Evolutionary conservation across 2,113 vertebrate species (phyloP), one percentile per base, ranked within the genome.

Genomic region (Uropsilus gracilis): DNA sequence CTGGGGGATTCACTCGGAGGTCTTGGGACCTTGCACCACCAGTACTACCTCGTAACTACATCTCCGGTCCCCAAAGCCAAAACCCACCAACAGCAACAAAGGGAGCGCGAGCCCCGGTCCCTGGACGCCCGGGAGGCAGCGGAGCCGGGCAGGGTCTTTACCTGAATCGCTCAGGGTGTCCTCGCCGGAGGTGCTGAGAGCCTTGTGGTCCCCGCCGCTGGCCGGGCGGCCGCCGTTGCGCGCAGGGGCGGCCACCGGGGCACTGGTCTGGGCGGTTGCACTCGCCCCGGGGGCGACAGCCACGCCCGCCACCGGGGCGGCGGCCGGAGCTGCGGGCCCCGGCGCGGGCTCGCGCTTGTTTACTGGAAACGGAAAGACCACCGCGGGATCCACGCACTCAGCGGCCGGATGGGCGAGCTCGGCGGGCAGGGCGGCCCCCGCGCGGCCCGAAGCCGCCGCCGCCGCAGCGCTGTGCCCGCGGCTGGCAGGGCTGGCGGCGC

Each of bases 281-380:
- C 72, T 42, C 2, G 91, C 53, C 55, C 94, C 94, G 10, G 85
- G 81, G 11, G 73, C 53, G 63, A n/a, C 77, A 1, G 59, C 88
- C 1, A 84, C 32, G 44, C 88, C 83, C 18, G 87, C 61, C 30
- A 37, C 76, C 0, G 91, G 91, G 20, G 44, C 66, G 16, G 14
- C 28, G 9, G 93, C 53, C 0, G 97, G 64, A 72, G 93, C 66
- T 10, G 97, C 55, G 32, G 98, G 90, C 42, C 88, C 86, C 34
- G 93, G 98, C n/a, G 96, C 82, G 10, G 96, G 95, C 96, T 98
- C 98, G 82, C 98, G 98, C 97, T 99, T 99, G 97, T 98, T 98
- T 87, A 99, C 98, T 8, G 99, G 99, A 97, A 99, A 99, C 3
- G 99, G 99, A 96, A 99, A 99, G 53, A 99, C 99, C 66, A 99